These are phyloP conservation scores for Prunella fulvescens DNA, from an alignment of 2,113 vertebrate genomes.

Conservation along the genomic window DNA sequence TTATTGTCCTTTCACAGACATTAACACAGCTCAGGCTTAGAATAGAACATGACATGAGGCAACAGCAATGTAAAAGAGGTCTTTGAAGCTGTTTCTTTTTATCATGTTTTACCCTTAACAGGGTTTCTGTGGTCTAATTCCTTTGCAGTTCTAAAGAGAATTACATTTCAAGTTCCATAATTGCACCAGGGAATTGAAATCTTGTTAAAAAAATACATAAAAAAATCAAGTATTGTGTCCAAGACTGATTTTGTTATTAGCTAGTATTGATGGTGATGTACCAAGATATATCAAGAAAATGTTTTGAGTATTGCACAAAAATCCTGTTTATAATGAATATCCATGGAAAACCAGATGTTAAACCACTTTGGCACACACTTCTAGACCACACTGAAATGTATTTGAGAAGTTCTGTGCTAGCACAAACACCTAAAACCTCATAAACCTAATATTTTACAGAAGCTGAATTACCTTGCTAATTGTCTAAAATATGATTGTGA, in stretches of 20 bases:
- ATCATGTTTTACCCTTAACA: slow-evolving; percentile 57
- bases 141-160: slow-evolving; percentile 62
- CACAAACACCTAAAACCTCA: not conserved
- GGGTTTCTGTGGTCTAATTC: slow-evolving; percentile 65
- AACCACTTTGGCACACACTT: not conserved
- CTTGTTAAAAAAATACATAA: not conserved
- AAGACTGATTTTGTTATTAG: slow-evolving; percentile 50
- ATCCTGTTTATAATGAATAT: not conserved
- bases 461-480: slow-evolving; percentile 3
- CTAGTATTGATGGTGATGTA: not conserved
- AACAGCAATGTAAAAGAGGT: slow-evolving; percentile 50
- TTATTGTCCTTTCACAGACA: slow-evolving; percentile 39
- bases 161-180: slow-evolving; percentile 69
- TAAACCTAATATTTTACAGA: slow-evolving; percentile 10
- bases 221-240: not conserved
- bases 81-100: slow-evolving; percentile 67
- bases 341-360: not conserved
- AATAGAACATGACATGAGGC: slow-evolving; percentile 57
- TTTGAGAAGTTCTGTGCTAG: slow-evolving; percentile 16
- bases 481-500: not conserved
- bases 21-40: not conserved
- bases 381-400: not conserved
- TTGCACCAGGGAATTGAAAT: slow-evolving; percentile 57
- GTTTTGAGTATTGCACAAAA: slow-evolving; percentile 9
- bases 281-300: not conserved